Evolutionary conservation across 2,797 vertebrate genomes (phyloP).

Genomic region (Coracias cyanogaster): DNA sequence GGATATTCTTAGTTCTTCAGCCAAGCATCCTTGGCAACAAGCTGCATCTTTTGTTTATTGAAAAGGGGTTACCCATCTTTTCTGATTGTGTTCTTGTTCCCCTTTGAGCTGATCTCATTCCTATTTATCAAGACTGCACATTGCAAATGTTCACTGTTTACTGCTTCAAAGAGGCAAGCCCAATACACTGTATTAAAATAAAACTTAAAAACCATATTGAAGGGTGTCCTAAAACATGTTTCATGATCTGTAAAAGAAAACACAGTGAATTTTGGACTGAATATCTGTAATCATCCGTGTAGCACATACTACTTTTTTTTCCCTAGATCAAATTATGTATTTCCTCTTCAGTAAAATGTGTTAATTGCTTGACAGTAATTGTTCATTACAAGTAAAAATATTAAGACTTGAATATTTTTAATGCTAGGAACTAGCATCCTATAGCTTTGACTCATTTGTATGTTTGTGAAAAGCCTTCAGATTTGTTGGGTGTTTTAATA

Average conservation of each 20-base stretch:
- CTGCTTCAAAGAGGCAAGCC: not conserved
- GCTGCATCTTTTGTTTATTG: not conserved
- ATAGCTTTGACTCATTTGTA: not conserved
- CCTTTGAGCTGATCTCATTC: not conserved
- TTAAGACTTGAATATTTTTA: conserved; percentile 14
- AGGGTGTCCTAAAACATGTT: not conserved
- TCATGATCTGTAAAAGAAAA: not conserved
- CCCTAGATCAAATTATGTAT: not conserved
- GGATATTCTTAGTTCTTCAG: not conserved
- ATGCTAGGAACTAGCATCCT: not conserved
- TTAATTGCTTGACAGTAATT: conserved; percentile 38
- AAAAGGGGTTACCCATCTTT: not conserved
- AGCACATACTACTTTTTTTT: not conserved
- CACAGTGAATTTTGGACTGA: not conserved
- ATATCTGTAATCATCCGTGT: not conserved
- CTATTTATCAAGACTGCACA: not conserved
- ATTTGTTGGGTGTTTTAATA: not conserved
- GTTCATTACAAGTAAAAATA: conserved; percentile 48
- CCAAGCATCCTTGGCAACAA: not conserved
- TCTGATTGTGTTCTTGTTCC: not conserved
- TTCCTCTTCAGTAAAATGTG: not conserved
- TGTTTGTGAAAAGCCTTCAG: not conserved
- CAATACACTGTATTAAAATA: not conserved
- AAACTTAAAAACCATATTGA: not conserved
- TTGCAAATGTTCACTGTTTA: not conserved